These are phyloP conservation scores for Bufo gargarizans DNA, from an alignment of 2,113 vertebrate species.

Conservation along the genomic window DNA sequence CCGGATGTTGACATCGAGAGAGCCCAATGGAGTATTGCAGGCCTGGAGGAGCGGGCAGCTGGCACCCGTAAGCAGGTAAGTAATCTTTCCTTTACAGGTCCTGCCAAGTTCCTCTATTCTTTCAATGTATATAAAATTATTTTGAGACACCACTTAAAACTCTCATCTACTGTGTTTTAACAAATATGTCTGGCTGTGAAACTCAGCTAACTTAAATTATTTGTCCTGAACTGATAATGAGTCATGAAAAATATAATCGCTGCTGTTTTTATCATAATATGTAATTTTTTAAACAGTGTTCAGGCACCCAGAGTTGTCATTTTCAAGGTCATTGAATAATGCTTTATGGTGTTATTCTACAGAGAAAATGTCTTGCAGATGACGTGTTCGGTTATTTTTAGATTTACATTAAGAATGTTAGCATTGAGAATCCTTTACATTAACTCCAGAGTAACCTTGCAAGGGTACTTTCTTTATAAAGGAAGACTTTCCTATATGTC, in stretches of 20 bases:
- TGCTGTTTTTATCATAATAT: constrained; percentile 44
- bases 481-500: not conserved
- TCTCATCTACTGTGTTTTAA: not conserved
- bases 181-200: constrained; percentile 36
- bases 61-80: too few species aligned
- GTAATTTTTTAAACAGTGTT: constrained; percentile 27
- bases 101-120: too few species aligned
- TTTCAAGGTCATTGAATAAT: constrained; percentile 48
- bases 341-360: constrained; percentile 37
- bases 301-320: constrained; percentile 25
- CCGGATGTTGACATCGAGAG: too few species aligned
- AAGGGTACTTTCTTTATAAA: not conserved
- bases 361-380: not conserved
- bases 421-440: not conserved
- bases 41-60: too few species aligned
- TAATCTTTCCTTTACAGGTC: too few species aligned
- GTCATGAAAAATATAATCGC: constrained; percentile 24
- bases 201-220: constrained; percentile 31
- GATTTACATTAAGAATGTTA: constrained; percentile 17
- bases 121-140: not conserved
- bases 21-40: too few species aligned
- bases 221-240: constrained; percentile 50
- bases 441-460: not conserved
- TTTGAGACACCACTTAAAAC: not conserved
- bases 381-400: constrained; percentile 11